Evolutionary conservation across 2,113 vertebrate genomes (phyloP).

Genomic region (Ardeotis arabs): DNA sequence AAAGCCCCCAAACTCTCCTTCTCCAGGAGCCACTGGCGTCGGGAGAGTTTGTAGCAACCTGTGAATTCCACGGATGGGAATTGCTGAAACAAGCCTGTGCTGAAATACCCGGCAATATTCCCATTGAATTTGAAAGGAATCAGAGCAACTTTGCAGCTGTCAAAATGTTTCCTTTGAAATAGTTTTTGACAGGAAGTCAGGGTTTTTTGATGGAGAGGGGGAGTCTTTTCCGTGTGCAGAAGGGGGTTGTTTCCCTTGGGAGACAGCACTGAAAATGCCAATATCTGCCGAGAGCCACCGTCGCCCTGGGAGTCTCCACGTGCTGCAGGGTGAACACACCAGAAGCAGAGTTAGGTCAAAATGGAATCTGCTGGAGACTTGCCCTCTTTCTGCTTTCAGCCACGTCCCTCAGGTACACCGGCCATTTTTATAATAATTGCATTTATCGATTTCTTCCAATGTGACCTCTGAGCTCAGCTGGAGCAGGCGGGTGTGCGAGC

Average conservation of each 20-base stretch:
- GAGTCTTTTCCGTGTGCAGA: background rate
- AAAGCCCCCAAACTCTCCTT: background rate
- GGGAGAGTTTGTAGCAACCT: background rate
- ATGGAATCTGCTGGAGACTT: background rate
- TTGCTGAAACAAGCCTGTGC: rapidly evolving
- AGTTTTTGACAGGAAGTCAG: background rate
- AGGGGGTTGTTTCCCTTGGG: background rate
- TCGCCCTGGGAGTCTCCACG: background rate
- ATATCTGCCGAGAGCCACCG: background rate
- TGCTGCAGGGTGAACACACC: background rate
- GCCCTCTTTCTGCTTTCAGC: background rate
- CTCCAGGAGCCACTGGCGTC: rapidly evolving
- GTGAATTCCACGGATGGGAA: background rate
- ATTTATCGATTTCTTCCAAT: conserved; percentile 6
- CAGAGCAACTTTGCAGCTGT: background rate
- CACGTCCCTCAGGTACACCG: background rate
- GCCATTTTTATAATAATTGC: background rate
- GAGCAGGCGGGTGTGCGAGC: rapidly evolving
- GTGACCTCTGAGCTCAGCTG: background rate
- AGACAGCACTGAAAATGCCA: rapidly evolving
- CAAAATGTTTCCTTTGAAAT: background rate
- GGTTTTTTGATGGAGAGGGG: background rate
- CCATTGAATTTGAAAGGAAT: background rate
- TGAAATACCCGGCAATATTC: background rate
- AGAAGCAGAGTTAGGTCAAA: background rate